Base-by-base conservation (phyloP, 2,888 invertebrate genomes). In the Epinotia nisella region DNA sequence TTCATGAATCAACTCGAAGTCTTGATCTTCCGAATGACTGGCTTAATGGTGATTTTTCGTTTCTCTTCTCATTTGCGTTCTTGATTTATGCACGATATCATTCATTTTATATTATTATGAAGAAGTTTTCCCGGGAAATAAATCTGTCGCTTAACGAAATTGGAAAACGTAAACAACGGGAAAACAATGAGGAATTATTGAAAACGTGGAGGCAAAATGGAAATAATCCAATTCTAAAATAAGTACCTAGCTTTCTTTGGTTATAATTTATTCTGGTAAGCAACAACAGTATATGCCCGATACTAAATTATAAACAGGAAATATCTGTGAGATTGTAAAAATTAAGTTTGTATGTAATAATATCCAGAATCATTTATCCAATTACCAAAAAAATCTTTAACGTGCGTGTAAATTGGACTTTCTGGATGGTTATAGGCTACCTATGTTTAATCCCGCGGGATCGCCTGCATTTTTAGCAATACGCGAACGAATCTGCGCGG, bases 1-100 rank as follows among this genome's bases (percentile, higher is more conserved):
- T 76, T 80, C 81, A 87, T 89, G 86, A 90, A 87, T 90, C 90
- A 87, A 82, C 78, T 77, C 81, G 78, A 77, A 80, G 83, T 83
- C 83, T 84, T 88, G 90, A 88, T 90, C 88, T 91, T 91, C 87
- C 90, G 75, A 82, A 83, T 84, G 86, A 85, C 86, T 90, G 90
- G 81, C 81, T 84, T 87, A 89, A 91, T 90, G 85, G 84, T 83
- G 81, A 85, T 87, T 87, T 88, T 87, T 86, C 84, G 82, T 81
- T 82, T 82, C 83, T 78, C 82, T 82, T 81, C 84, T 88, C 88
- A 89, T 90, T 90, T 89, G 79, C 86, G 77, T 84, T 74, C 81
- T 82, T 88, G 91, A 91, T 90, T 90, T 90, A 90, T 90, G 81
- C 78, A 79, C 77, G 80, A 85, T 83, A 88, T 89, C 84, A 82